phyloP scores from a whole-genome alignment of 2,797 vertebrate species.

The Chloroceryle amazona region DNA sequence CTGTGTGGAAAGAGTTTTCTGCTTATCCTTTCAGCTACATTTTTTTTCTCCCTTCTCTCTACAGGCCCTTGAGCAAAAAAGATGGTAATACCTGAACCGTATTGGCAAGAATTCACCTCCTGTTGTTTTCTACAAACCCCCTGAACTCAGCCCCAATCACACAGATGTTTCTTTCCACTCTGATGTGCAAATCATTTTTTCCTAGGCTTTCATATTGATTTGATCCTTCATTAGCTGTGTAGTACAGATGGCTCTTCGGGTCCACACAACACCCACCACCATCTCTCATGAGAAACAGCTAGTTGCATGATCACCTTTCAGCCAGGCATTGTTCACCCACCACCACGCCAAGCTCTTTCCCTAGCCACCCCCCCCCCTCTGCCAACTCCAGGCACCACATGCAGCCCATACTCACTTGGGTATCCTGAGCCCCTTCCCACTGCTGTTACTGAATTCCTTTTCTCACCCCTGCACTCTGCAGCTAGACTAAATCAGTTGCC shows the following conservation, averaged over 20 bases:
- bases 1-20: background rate
- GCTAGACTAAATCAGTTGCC: background rate
- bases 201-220: background rate
- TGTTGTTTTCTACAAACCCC: background rate
- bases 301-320: background rate
- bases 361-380: background rate
- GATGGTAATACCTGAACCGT: background rate
- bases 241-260: background rate
- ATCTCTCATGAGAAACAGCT: background rate
- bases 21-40: background rate
- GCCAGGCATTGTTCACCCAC: fast-evolving
- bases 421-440: background rate
- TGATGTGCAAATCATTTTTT: background rate
- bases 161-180: background rate
- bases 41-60: background rate
- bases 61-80: background rate
- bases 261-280: background rate
- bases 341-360: background rate
- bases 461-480: background rate
- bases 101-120: background rate
- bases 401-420: fast-evolving
- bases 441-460: background rate
- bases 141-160: background rate
- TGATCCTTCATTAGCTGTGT: background rate
- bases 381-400: background rate